phyloP scores from a whole-genome alignment of 2,888 invertebrate genomes.

The Dryocosmus kuriphilus region DNA sequence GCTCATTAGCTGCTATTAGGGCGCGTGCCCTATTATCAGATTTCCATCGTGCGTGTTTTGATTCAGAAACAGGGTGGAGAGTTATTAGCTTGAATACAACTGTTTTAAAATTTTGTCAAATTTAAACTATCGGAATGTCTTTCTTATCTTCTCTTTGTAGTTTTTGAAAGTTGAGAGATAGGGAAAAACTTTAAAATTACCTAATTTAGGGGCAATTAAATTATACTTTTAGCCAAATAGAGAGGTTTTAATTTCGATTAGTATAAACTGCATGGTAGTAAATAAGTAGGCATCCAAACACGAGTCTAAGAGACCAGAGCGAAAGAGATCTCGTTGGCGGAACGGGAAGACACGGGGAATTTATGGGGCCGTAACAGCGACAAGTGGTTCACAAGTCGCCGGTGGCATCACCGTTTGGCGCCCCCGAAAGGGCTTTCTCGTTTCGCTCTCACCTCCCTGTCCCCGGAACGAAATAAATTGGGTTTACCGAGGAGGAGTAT shows the following conservation, averaged over 20 bases:
- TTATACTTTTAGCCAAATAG: background rate
- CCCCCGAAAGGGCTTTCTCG: constrained; percentile 73
- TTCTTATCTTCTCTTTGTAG: no score
- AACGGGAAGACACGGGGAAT: constrained; percentile 76
- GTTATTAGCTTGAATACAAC: background rate
- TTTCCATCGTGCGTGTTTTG: constrained; percentile 30
- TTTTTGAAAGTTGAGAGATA: no score
- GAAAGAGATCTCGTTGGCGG: constrained; percentile 59
- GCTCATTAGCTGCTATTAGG: constrained; percentile 28
- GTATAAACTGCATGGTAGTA: constrained; percentile 57
- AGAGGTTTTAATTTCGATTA: constrained; percentile 61
- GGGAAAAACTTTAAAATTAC: no score
- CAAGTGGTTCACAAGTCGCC: constrained; percentile 83
- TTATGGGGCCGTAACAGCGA: constrained; percentile 83
- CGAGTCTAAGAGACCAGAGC: constrained; percentile 62
- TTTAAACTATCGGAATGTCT: no score
- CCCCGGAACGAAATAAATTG: constrained; percentile 75
- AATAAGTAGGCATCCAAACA: constrained; percentile 68
- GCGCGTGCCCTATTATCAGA: background rate
- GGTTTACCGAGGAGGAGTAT: constrained; percentile 66
- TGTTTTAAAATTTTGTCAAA: background rate
- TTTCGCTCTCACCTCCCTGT: constrained; percentile 69
- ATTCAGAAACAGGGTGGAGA: background rate
- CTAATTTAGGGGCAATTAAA: no score
- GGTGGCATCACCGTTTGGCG: constrained; percentile 81